Conservation (phyloP, 1,140 invertebrate species). For the Vollenhovia emeryi region DNA sequence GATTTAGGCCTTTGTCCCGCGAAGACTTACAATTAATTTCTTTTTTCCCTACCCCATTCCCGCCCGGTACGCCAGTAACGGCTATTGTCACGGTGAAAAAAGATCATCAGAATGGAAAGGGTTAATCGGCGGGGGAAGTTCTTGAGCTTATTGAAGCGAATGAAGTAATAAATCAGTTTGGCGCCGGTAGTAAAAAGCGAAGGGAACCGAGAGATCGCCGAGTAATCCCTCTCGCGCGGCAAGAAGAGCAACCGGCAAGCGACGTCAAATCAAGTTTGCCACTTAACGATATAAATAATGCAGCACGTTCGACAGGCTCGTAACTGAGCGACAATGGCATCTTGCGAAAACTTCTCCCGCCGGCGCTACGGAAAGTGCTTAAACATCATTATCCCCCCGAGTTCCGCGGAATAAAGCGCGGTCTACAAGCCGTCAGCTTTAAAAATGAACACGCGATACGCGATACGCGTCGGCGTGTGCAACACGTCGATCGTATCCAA, state of each 20-base stretch:
- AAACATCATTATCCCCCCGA: neutral
- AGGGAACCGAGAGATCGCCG: conserved; percentile 31
- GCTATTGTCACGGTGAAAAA: neutral
- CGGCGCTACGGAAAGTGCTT: conserved; percentile 5
- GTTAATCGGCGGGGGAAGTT: conserved; percentile 29
- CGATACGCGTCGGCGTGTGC: neutral
- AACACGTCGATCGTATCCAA: too few relatives aligned
- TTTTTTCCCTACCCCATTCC: too few relatives aligned
- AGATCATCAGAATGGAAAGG: conserved; percentile 9
- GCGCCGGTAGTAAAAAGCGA: conserved; percentile 22
- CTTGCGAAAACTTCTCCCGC: conserved; percentile 17
- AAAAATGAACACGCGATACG: neutral
- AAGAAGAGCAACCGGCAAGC: conserved; percentile 31
- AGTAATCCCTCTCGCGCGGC: neutral
- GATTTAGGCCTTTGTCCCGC: neutral
- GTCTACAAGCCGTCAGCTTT: neutral
- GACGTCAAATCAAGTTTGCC: conserved; percentile 55
- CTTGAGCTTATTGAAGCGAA: conserved; percentile 24
- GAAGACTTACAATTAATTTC: neutral
- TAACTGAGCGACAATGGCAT: conserved; percentile 18
- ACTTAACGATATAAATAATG: conserved; percentile 59
- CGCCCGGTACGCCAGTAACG: too few relatives aligned
- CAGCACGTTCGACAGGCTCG: conserved; percentile 36
- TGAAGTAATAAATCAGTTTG: conserved; percentile 49
- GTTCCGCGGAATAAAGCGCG: neutral